phyloP scores from a whole-genome alignment of 2,113 vertebrate species.

The Cavia aperea region DNA sequence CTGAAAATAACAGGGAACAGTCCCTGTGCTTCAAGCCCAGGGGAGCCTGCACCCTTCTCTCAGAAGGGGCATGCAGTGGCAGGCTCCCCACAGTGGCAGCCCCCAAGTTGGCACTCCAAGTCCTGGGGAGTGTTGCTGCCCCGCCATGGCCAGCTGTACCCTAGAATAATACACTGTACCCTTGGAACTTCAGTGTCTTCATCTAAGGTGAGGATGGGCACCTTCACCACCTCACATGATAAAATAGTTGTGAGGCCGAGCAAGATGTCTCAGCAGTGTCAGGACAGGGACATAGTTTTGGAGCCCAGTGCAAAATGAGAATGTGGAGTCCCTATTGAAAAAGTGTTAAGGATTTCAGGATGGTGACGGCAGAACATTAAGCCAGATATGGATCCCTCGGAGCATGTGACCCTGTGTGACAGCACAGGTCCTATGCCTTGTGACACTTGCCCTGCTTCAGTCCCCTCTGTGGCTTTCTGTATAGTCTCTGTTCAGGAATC shows the following conservation, averaged over 20 bases:
- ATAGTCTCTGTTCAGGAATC: neutral
- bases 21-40: neutral
- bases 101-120: neutral
- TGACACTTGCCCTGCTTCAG: rapidly evolving
- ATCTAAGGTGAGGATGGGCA: neutral
- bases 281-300: neutral
- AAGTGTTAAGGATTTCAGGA: neutral
- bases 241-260: neutral
- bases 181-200: neutral
- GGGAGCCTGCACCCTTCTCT: neutral
- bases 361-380: neutral
- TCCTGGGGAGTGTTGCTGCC: neutral
- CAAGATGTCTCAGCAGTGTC: neutral
- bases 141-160: neutral
- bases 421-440: rapidly evolving
- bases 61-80: neutral
- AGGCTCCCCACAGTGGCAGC: neutral
- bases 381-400: rapidly evolving
- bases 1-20: neutral
- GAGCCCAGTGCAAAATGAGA: neutral
- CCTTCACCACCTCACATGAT: neutral
- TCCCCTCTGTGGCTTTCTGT: neutral
- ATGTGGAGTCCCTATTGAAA: neutral
- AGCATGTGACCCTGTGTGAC: neutral
- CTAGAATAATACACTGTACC: neutral